Conservation (phyloP, 2,113 vertebrate genomes). For the Todiramphus chloris region DNA sequence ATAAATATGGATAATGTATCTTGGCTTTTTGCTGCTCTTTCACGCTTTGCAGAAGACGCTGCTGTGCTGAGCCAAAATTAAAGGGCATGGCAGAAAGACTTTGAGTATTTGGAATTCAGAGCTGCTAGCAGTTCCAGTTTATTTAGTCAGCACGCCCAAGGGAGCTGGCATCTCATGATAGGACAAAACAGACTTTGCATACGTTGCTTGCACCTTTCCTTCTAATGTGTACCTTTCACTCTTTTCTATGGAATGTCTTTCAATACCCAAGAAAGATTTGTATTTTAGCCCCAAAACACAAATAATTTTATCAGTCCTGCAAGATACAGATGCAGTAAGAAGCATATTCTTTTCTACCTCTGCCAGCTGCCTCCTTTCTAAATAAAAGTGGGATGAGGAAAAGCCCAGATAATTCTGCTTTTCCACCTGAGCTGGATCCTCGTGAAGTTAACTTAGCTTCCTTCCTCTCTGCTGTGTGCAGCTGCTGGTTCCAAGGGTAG, state of each 20-base stretch:
- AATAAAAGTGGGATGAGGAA: background rate
- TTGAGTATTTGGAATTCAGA: background rate
- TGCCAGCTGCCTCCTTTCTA: background rate
- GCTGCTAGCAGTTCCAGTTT: background rate
- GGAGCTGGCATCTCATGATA: background rate
- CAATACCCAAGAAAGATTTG: background rate
- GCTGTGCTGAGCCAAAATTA: background rate
- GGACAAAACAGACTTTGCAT: background rate
- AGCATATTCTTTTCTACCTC: background rate
- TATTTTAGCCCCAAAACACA: background rate
- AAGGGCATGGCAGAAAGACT: background rate
- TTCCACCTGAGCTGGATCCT: background rate
- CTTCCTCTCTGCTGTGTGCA: background rate
- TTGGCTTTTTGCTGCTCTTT: background rate
- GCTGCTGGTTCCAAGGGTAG: background rate
- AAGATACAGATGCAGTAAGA: background rate
- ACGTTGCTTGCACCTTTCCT: background rate
- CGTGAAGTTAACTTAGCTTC: background rate
- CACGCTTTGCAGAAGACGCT: background rate
- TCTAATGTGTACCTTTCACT: background rate
- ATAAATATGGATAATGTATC: conserved; percentile 26
- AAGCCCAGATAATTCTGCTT: background rate
- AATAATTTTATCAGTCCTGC: background rate
- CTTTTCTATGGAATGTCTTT: background rate
- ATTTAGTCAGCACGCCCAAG: background rate